Percentiles rank a stretch among this genome's conserved stretches.
phyloP scores from a whole-genome alignment of 2,113 vertebrate genomes.

The Neoarius graeffei region DNA sequence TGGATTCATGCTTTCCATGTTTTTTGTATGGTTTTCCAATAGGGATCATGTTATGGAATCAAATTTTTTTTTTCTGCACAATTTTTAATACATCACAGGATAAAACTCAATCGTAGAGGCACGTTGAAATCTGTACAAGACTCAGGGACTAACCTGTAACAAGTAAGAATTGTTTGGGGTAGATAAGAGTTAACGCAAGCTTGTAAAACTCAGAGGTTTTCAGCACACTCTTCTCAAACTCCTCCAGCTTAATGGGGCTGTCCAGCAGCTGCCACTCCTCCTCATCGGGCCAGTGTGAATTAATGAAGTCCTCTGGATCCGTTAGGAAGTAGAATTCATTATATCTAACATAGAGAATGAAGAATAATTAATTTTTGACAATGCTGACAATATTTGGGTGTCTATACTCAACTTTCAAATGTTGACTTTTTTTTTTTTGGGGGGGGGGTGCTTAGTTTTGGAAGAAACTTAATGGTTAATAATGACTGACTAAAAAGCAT shows the following conservation, averaged over 20 bases:
- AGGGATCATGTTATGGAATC: background rate
- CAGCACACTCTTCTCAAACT: slow-evolving; percentile 75
- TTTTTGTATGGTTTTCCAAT: background rate
- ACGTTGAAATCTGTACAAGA: background rate
- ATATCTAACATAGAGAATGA: slow-evolving; percentile 62
- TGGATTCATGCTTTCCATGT: background rate
- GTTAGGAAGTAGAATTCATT: slow-evolving; percentile 81
- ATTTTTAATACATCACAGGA: background rate
- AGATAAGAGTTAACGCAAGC: slow-evolving; percentile 70
- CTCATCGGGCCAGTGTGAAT: slow-evolving; percentile 75
- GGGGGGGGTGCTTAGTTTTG: background rate
- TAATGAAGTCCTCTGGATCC: slow-evolving; percentile 76
- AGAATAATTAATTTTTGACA: background rate
- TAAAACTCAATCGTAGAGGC: background rate
- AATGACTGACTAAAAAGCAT: background rate
- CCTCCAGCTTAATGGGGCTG: slow-evolving; percentile 53
- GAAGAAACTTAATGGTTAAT: background rate
- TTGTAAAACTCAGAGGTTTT: slow-evolving; percentile 78
- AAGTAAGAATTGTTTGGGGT: slow-evolving; percentile 69
- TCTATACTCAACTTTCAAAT: background rate
- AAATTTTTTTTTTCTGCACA: background rate
- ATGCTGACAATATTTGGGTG: background rate
- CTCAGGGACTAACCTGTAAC: slow-evolving; percentile 69
- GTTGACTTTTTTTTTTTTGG: background rate
- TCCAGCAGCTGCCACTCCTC: slow-evolving; percentile 78